Conservation (phyloP, 2,888 invertebrate species). For the Miltochrista miniata region DNA sequence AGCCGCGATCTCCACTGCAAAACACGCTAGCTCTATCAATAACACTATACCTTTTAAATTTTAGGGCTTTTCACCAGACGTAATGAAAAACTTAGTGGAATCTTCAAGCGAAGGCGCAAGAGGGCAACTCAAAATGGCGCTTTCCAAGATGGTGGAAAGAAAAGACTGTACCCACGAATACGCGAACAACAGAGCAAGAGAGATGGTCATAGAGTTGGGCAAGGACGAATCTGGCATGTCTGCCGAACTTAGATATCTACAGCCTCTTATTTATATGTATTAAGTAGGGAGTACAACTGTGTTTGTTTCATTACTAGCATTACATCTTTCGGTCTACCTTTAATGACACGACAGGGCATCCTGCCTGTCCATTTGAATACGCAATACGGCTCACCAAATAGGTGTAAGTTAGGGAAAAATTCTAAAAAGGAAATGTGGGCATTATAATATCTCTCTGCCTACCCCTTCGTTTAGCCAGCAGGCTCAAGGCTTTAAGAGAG, state of each 20-base stretch:
- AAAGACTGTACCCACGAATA: constrained; percentile 84
- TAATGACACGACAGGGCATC: no score
- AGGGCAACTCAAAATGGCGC: constrained; percentile 81
- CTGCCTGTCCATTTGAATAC: no score
- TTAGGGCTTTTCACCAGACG: constrained; percentile 85
- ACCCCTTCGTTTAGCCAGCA: no score
- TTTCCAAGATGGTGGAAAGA: constrained; percentile 82
- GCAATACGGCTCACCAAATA: no score
- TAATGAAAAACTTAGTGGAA: constrained; percentile 80
- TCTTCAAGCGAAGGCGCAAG: constrained; percentile 83
- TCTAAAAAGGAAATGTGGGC: no score
- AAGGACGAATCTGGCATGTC: constrained; percentile 83
- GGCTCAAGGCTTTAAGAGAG: not conserved
- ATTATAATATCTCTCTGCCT: no score
- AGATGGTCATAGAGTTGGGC: constrained; percentile 81
- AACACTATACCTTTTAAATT: constrained; percentile 26
- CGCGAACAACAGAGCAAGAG: constrained; percentile 80
- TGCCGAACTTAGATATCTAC: constrained; percentile 82
- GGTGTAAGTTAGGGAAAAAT: no score
- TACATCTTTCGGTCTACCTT: no score
- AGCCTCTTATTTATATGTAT: constrained; percentile 77
- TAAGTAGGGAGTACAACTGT: constrained; percentile 27
- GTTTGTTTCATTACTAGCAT: not conserved
- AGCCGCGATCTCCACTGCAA: no score
- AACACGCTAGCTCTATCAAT: no score